Percentiles rank a stretch among this genome's conserved stretches.
Conservation (phyloP, 2,113 vertebrate genomes). For the Galeopterus variegatus region DNA sequence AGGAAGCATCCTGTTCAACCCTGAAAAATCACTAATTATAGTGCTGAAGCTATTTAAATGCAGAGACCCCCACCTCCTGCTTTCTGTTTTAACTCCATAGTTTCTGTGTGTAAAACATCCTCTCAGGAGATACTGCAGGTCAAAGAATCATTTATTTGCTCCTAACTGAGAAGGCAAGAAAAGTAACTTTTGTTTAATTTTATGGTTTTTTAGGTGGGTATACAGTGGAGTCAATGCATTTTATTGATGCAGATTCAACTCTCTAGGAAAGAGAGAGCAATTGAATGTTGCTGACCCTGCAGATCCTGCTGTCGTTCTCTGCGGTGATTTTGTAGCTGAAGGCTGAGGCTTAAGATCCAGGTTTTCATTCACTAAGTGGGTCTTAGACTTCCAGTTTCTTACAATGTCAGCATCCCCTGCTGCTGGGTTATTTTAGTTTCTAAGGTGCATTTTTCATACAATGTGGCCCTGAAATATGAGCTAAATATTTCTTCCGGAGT, state of each 20-base stretch:
- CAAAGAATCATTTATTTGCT: neutral
- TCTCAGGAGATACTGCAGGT: neutral
- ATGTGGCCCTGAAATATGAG: neutral
- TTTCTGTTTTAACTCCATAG: slow-evolving; percentile 41
- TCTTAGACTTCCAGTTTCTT: neutral
- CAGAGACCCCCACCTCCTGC: slow-evolving; percentile 52
- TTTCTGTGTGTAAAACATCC: slow-evolving; percentile 31
- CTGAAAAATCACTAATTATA: slow-evolving; percentile 77
- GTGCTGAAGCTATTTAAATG: slow-evolving; percentile 66
- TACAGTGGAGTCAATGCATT: neutral
- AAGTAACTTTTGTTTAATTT: rapidly evolving
- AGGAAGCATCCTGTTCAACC: slow-evolving; percentile 55
- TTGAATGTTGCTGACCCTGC: neutral
- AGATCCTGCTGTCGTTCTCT: neutral
- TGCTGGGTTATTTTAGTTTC: neutral
- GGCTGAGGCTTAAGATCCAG: rapidly evolving
- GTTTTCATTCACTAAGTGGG: rapidly evolving
- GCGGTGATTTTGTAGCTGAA: rapidly evolving
- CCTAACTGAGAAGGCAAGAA: neutral
- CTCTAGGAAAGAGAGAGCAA: neutral
- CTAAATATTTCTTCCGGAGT: neutral
- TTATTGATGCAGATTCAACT: neutral
- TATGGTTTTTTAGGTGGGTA: neutral
- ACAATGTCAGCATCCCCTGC: neutral
- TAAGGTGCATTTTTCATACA: neutral